A percentile compares a stretch with the other conserved stretches of the same genome.
phyloP scores from a whole-genome alignment of 2,113 vertebrate genomes.

The human (Homo sapiens) region DNA sequence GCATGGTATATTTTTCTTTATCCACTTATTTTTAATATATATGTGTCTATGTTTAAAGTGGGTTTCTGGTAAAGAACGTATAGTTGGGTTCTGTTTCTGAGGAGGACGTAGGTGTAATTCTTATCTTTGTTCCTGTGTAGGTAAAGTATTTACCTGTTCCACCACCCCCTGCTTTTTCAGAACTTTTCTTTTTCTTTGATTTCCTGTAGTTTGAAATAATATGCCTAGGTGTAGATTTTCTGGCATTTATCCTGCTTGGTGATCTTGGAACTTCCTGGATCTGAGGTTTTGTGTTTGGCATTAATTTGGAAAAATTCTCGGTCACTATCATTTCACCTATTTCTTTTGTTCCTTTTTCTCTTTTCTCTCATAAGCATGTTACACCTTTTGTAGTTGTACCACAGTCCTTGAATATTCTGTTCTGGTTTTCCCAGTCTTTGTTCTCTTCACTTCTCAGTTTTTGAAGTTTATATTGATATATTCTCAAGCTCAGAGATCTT shows the following conservation, averaged over 20 bases:
- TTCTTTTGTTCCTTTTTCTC: neutral
- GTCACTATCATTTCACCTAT: neutral
- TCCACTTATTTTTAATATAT: neutral
- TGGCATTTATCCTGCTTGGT: neutral
- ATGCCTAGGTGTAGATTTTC: neutral
- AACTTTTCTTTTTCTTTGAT: neutral
- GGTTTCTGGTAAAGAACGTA: neutral
- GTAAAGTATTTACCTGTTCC: neutral
- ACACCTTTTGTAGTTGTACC: neutral
- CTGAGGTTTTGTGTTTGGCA: neutral
- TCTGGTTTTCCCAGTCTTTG: neutral
- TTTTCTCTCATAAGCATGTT: neutral
- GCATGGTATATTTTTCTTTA: neutral
- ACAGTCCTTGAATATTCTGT: neutral
- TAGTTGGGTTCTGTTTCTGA: neutral
- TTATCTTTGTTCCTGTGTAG: neutral
- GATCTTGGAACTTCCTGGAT: neutral
- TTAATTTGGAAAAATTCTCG: neutral
- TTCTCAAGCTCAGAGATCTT: neutral
- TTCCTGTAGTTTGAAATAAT: neutral
- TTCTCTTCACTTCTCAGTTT: neutral
- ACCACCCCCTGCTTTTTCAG: neutral
- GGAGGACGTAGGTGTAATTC: neutral
- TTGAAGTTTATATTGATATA: neutral
- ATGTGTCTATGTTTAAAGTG: neutral